Evolutionary conservation across 2,888 invertebrate genomes (phyloP), one percentile per base, ranked within the genome.

Genomic region (Toxonevra muliebris): DNA sequence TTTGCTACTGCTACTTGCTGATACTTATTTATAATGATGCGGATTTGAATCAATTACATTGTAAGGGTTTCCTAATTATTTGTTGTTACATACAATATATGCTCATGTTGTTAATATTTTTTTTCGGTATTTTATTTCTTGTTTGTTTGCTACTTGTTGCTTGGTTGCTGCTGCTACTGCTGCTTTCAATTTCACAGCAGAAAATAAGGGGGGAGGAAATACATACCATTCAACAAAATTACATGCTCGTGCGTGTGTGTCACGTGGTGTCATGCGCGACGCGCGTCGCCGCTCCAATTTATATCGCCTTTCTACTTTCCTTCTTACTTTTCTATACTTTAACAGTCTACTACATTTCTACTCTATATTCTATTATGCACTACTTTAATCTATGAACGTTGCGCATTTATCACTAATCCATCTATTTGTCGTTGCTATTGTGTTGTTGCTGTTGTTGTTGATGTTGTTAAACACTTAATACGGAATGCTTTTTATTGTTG

Each of bases 401-500:
- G 40, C 13, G 30, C n/a, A 17, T 57, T n/a, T 15, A 45, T 19
- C 43, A 45, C 17, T 61, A 13, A 19, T 17, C 30, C n/a, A 42
- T 61, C 43, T 1, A 12, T 30, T 12, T 30, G 17, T 62, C 15
- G 15, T 43, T 1, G 53, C 11, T 53, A 4, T 53, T 53, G 15
- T 48, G 48, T 48, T 48, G 15, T 48, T 48, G 48, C 8, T 48
- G 48, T 48, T 48, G 48, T 48, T 55, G 13, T 30, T 50, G 11
- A 9, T 62, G 52, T 45, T 48, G 12, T 74, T 82, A 85, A 60
- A 85, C 84, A 75, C 81, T 85, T 65, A 85, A 79, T 68, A 85
- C 84, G 75, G 82, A 82, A 81, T 85, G 85, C 73, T 84, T 85
- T 65, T 84, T 84, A 70, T 71, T 76, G 74, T 76, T 77, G 19